Evolutionary conservation across 1,140 invertebrate species (phyloP).

Genomic region (Andricus grossulariae): DNA sequence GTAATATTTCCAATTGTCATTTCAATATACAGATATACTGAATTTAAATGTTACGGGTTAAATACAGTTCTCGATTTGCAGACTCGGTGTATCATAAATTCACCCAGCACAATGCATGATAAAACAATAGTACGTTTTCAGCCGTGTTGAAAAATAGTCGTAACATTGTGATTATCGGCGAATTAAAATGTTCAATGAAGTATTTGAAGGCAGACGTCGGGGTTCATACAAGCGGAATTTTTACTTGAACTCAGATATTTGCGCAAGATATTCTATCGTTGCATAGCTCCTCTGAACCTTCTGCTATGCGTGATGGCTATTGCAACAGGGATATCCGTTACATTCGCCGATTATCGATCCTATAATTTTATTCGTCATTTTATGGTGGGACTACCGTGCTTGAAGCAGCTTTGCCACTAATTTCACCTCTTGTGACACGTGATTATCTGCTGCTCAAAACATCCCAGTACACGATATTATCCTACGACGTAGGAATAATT

Average conservation of each 20-base stretch:
- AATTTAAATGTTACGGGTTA: constrained; percentile 10
- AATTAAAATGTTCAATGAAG: constrained; percentile 9
- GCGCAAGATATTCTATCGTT: constrained; percentile 2
- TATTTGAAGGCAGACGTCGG: background rate
- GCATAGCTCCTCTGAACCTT: constrained; percentile 30
- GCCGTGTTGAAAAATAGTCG: background rate
- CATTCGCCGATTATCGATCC: constrained; percentile 37
- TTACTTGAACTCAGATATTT: constrained; percentile 2
- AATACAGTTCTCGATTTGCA: constrained; percentile 15
- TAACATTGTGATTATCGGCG: constrained; percentile 13
- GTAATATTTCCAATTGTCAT: background rate
- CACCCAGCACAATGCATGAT: constrained; percentile 8
- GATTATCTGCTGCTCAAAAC: background rate
- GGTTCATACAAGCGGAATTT: background rate
- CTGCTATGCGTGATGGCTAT: constrained; percentile 1
- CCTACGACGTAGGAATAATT: constrained; percentile 54
- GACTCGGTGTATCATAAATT: constrained; percentile 18
- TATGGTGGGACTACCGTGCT: constrained; percentile 23
- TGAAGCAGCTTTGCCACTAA: constrained; percentile 31
- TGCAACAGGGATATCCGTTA: constrained; percentile 35
- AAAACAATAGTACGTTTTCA: constrained; percentile 27
- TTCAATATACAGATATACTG: background rate
- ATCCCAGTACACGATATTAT: constrained; percentile 37
- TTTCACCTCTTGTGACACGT: constrained; percentile 28
- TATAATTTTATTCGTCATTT: constrained; percentile 32